Evolutionary conservation across 2,797 vertebrate species (phyloP).

Genomic region (Holocentrus rufus): DNA sequence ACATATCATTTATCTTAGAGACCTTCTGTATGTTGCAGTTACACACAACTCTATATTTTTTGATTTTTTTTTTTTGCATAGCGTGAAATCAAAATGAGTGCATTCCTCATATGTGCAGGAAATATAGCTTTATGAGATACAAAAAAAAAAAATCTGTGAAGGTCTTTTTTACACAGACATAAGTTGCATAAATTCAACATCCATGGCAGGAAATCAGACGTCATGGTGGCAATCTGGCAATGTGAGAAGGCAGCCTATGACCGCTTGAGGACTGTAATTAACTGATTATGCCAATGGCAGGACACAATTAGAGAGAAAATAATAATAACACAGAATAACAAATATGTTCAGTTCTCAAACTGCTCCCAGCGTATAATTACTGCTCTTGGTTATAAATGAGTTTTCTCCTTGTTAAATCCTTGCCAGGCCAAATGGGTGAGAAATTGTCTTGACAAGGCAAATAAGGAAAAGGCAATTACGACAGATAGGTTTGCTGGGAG

Average conservation of each 20-base stretch:
- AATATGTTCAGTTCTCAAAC: constrained; percentile 66
- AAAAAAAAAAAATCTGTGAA: constrained; percentile 19
- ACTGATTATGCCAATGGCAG: constrained; percentile 65
- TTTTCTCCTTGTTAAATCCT: constrained; percentile 64
- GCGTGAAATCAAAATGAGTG: no score
- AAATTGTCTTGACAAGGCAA: constrained; percentile 61
- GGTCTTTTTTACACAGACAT: constrained; percentile 5
- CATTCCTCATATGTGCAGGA: neutral
- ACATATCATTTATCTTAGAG: neutral
- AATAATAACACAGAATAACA: constrained; percentile 60
- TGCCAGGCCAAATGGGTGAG: constrained; percentile 53
- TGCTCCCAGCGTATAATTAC: constrained; percentile 70
- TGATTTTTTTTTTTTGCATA: neutral
- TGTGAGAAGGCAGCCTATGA: constrained; percentile 48
- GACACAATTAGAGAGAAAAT: constrained; percentile 62
- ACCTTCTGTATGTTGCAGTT: constrained; percentile 5
- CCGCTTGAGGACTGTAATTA: constrained; percentile 65
- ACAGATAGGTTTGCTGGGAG: constrained; percentile 56
- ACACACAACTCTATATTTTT: neutral
- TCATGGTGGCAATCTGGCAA: constrained; percentile 24
- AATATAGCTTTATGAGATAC: constrained; percentile 5
- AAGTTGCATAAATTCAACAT: constrained; percentile 28
- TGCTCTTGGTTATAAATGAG: constrained; percentile 66
- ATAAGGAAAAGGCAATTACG: constrained; percentile 69
- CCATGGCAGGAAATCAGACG: constrained; percentile 28